A percentile compares a stretch with the other conserved stretches of the same genome.
Evolutionary conservation across 2,113 vertebrate genomes (phyloP).

Genomic region (Chamaetylas fuelleborni): DNA sequence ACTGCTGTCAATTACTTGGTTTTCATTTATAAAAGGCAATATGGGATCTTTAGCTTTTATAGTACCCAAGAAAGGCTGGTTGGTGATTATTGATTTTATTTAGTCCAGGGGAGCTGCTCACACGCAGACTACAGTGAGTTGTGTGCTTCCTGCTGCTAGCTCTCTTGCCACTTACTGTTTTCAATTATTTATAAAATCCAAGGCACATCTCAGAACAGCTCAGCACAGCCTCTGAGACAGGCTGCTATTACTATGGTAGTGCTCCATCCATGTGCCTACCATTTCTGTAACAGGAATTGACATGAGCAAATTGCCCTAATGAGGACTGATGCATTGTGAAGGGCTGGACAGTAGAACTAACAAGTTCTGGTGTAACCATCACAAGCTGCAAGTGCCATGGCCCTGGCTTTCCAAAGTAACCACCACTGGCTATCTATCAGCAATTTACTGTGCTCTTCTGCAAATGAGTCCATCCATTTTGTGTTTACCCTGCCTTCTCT

Average conservation of each 20-base stretch:
- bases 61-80: constrained; percentile 43
- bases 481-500: background rate
- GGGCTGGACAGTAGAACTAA: background rate
- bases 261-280: background rate
- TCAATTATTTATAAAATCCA: constrained; percentile 68
- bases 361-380: background rate
- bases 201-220: constrained; percentile 42
- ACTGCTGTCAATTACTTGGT: constrained; percentile 62
- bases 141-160: constrained; percentile 45
- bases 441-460: background rate
- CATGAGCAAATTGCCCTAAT: constrained; percentile 44
- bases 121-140: constrained; percentile 33
- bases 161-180: constrained; percentile 58
- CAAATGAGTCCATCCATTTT: background rate
- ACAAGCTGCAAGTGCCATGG: background rate
- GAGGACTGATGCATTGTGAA: background rate
- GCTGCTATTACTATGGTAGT: background rate
- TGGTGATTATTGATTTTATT: constrained; percentile 66
- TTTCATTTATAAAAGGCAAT: constrained; percentile 67
- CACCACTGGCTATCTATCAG: background rate
- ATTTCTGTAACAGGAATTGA: constrained; percentile 41
- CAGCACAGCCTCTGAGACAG: background rate
- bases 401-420: background rate
- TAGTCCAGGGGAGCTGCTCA: constrained; percentile 58
- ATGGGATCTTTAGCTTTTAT: constrained; percentile 64